Base-by-base conservation (phyloP, 92 coral and sea anemone genomes). In the Phenganax stokvisi region DNA sequence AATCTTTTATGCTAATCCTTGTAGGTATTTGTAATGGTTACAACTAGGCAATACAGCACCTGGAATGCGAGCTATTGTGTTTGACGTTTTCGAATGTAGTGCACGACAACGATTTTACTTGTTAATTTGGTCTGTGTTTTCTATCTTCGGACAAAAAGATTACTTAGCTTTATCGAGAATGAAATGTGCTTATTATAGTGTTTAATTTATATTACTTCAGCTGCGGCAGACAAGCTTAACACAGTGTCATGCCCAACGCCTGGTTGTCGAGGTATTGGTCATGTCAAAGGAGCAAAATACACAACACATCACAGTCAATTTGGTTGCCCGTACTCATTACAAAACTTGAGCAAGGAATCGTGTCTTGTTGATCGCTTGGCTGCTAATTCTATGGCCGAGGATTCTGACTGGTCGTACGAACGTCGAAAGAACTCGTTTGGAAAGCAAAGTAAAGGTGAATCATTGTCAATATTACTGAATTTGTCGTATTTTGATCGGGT, bases 171-270 rank as follows among this genome's bases (percentile, higher is more conserved):
- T 37, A 1, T 37, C 3, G 47, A 37, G 47, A 37, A 37, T 37
- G 5, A 37, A 37, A 37, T 5, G 47, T 1, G 47, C 47, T 37
- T 37, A 37, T 37, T 37, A 37, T 37, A 37, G 47, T 37, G 2
- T 37, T 37, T 5, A 37, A 37, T 61, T 83, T 56, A 63, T 81
- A 20, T 57, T 55, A 62, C 61, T 76, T 8, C 73, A 94, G 98
- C 98, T 12, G 86, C 86, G 56, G 90, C 87, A 15, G 98, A 94
- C 77, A 94, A 94, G 88, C 89, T 92, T 55, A 92, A 97, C 54
- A 90, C 97, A 31, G 97, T 97, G 17, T 93, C 98, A 9, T 94
- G 98, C 71, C 98, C 98, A 44, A 94, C 98, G 29, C 98, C 98
- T 71, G 98, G 98, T 53, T 94, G 98, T 82, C 90, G 92, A 65